phyloP scores from a whole-genome alignment of 2,888 invertebrate genomes.

The Sympetrum striolatum region DNA sequence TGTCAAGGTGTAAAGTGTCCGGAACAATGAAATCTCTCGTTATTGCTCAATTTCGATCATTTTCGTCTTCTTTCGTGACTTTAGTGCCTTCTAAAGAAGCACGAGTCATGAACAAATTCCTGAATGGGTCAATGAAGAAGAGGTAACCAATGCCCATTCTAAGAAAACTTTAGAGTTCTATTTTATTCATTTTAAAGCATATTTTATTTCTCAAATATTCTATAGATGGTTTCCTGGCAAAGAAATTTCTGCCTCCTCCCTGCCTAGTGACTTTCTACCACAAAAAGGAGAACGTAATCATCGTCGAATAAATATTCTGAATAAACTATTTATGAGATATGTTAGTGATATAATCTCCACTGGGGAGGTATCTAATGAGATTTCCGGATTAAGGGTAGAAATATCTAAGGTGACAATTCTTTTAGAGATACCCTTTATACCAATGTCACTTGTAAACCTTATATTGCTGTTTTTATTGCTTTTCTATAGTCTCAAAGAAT shows the following conservation, averaged over 20 bases:
- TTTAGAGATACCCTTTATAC: background rate
- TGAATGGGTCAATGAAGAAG: conserved; percentile 49
- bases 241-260: background rate
- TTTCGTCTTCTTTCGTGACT: conserved; percentile 44
- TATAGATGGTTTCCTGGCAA: conserved; percentile 41
- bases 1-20: background rate
- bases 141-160: conserved; percentile 48
- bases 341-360: conserved; percentile 81
- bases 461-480: too few relatives aligned
- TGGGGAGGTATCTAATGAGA: conserved; percentile 67
- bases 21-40: background rate
- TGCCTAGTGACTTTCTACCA: background rate
- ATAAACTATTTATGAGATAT: conserved; percentile 81
- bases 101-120: conserved; percentile 51
- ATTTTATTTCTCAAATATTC: background rate
- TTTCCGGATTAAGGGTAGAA: conserved; percentile 74
- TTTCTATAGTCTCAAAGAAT: background rate
- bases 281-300: conserved; percentile 45
- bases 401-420: conserved; percentile 67
- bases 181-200: background rate
- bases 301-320: conserved; percentile 71
- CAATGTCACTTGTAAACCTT: too few relatives aligned
- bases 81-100: conserved; percentile 48
- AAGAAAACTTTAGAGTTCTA: too few relatives aligned
- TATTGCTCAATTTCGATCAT: conserved; percentile 12